Base-by-base conservation (phyloP, 2,797 vertebrate genomes). In the Podarcis siculus region DNA sequence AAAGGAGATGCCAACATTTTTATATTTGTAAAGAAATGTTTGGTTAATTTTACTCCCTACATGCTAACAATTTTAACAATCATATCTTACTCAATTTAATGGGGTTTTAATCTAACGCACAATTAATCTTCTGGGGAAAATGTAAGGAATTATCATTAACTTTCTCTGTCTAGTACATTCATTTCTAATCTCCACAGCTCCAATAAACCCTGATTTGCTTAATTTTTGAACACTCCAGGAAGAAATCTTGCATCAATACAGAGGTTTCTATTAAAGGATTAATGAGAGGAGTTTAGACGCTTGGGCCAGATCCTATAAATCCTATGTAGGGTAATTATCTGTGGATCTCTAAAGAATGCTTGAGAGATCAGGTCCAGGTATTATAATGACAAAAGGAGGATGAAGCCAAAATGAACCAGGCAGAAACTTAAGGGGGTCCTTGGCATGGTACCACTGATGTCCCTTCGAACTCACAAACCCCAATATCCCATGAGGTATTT, bases 71-170 rank as follows among this genome's bases (percentile, higher is more conserved):
- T 94, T 96, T 95, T 92, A 96, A 96, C 91, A 92, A 95, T 96
- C 94, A 93, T 95, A 95, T 92, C 88, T 79, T 93, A 95, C 93
- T 96, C 95, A 96, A 95, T 97, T 95, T 95, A 96, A 96, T 95
- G 92, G 88, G 80, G 89, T 92, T 96, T 97, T 96, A 96, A 96
- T 97, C 94, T 96, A 95, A 95, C 87, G 92, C 95, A 92, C 94
- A 96, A 96, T 97, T 97, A 96, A 96, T 96, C 94, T 96, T 94
- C 92, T 92, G 90, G 89, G 89, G 90, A 91, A 93, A 95, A 96
- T 92, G 39, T 93, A 95, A 96, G 95, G 96, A 96, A 96, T 95
- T 94, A 96, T 92, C 94, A 95, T 94, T 94, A 95, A 95, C 73
- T 95, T 95, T 90, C 87, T 94, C 80, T 90, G 87, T 84, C 89